Evolutionary conservation across 2,888 invertebrate species (phyloP), one percentile per base, ranked within the genome.

Genomic region (Metopia argyrocephala): DNA sequence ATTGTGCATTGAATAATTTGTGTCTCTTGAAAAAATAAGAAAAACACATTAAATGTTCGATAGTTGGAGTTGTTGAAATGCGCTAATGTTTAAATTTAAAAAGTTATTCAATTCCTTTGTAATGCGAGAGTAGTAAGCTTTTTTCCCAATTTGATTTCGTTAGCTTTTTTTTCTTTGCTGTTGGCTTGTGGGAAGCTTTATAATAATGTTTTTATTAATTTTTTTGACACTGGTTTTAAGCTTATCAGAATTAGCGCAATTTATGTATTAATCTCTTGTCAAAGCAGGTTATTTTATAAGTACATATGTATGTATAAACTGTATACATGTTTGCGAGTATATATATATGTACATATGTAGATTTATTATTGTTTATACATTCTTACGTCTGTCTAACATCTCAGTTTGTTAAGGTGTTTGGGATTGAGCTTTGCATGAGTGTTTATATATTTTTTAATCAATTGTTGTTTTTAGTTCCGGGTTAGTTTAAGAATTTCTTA

Each of bases 191-290:
- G 21, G 50, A 76, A 71, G 65, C 59, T 78, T 71, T 54, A 65
- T 65, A 25, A 38, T 20, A 56, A 20, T 56, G 21, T 54, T 28
- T 52, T 3, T 62, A 23, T 50, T 28, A 20, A 12, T 50, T 52
- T 46, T 54, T 75, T 66, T 20, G 23, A 69, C 15, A 15, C 15
- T 38, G 38, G 38, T 38, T 12, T 38, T 31, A 64, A 65, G 68
- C 78, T 81, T 81, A 81, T 81, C 78, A 78, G 66, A 81, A 74
- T 81, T 54, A 78, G 78, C 81, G 48, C 78, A 78, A 54, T 78
- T 59, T 78, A 70, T 70, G 81, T 78, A 70, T 81, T 80, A 80
- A 80, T 80, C 76, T 80, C 46, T 73, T 76, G 54, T 74, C 78
- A 69, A 78, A 78, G 78, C 81, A 78, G 78, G 81, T 81, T 81